Evolutionary conservation across 2,113 vertebrate genomes (phyloP).

Genomic region (Cavia aperea): DNA sequence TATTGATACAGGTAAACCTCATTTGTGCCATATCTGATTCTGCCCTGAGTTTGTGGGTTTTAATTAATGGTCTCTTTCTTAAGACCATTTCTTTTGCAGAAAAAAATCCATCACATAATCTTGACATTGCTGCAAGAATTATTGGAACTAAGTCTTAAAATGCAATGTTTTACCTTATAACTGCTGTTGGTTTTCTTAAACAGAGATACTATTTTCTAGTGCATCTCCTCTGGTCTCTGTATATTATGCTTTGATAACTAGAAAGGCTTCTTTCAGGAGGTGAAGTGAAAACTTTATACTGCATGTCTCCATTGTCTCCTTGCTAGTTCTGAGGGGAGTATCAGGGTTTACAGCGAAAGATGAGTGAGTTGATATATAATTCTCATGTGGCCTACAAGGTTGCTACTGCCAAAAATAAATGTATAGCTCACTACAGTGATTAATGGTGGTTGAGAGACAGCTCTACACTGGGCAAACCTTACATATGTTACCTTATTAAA

Average conservation of each 20-base stretch:
- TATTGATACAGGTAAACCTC: not conserved
- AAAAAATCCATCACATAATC: not conserved
- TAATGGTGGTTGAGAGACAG: not conserved
- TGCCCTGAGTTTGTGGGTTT: not conserved
- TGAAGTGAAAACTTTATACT: not conserved
- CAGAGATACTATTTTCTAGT: not conserved
- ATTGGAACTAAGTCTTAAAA: not conserved
- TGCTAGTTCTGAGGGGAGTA: not conserved
- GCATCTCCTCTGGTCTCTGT: not conserved
- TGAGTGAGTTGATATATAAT: not conserved
- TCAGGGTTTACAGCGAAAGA: not conserved
- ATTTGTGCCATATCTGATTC: not conserved
- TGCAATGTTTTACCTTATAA: not conserved
- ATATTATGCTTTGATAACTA: not conserved
- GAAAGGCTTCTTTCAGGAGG: not conserved
- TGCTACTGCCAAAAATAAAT: not conserved
- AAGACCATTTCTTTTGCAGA: not conserved
- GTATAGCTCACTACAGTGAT: not conserved
- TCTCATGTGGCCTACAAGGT: not conserved
- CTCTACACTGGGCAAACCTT: not conserved
- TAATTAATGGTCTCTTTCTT: not conserved
- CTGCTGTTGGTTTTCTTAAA: slow-evolving; percentile 4
- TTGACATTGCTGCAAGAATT: not conserved
- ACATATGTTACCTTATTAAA: not conserved
- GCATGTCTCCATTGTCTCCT: not conserved